Conservation (phyloP, 2,113 vertebrate species). For the Gymnogyps californianus region DNA sequence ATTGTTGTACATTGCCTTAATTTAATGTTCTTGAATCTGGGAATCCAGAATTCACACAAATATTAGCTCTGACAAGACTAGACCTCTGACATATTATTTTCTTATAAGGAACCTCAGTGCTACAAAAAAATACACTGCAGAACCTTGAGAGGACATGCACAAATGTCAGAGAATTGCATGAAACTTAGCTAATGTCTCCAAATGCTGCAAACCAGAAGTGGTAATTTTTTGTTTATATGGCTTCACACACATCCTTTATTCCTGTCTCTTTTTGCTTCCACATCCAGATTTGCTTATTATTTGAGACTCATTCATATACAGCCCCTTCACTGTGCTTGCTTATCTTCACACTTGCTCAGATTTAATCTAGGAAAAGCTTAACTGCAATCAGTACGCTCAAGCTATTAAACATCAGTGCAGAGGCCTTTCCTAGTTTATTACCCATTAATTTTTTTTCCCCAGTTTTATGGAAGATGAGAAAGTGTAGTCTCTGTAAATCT, state of each 20-base stretch:
- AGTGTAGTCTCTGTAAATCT: neutral
- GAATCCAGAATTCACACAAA: neutral
- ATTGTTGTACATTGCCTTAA: neutral
- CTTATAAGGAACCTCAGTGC: neutral
- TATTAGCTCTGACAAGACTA: neutral
- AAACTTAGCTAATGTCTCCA: neutral
- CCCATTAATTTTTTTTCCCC: neutral
- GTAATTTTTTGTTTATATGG: neutral
- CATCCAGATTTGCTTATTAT: neutral
- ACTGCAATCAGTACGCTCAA: neutral
- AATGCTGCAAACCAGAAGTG: neutral
- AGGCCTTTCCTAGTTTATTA: neutral
- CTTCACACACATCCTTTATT: neutral
- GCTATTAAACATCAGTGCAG: neutral
- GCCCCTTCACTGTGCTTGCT: neutral
- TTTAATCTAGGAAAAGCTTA: neutral
- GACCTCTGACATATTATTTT: neutral
- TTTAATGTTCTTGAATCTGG: neutral
- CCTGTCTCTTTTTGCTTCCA: neutral
- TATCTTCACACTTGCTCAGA: neutral
- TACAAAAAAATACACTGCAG: neutral
- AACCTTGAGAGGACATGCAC: neutral
- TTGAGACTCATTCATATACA: neutral
- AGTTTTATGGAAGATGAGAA: neutral
- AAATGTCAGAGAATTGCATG: neutral